These are phyloP conservation scores for Eucera pruinosa DNA, from an alignment of 2,888 invertebrate genomes.

Conservation along the genomic window DNA sequence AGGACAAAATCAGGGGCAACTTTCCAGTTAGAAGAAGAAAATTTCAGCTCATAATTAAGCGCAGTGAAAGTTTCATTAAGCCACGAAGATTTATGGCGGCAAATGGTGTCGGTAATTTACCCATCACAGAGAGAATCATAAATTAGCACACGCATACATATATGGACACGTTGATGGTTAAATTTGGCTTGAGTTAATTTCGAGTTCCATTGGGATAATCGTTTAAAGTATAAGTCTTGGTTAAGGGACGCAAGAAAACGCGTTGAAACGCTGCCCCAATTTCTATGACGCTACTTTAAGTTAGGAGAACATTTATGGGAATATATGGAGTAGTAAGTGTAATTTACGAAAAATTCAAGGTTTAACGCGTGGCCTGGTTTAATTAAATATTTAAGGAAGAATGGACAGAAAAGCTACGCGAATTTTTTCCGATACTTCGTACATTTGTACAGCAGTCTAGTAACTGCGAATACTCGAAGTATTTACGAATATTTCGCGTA, in stretches of 20 bases:
- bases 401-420: too few species aligned
- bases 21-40: neutral
- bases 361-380: neutral
- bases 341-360: conserved; percentile 25
- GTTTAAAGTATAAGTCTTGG: conserved; percentile 26
- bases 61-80: conserved; percentile 24
- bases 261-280: conserved; percentile 14
- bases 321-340: conserved; percentile 22
- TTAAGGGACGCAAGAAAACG: conserved; percentile 13
- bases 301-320: conserved; percentile 29
- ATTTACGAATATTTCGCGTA: too few species aligned
- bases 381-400: conserved; percentile 40
- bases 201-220: neutral
- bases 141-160: neutral
- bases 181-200: conserved; percentile 22
- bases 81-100: conserved; percentile 19
- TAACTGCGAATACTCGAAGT: too few species aligned
- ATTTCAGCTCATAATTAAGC: conserved; percentile 18
- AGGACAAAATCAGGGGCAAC: neutral
- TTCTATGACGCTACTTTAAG: conserved; percentile 29
- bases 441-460: too few species aligned
- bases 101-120: conserved; percentile 13
- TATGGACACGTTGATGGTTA: neutral
- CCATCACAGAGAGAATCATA: conserved; percentile 12
- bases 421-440: too few species aligned